Evolutionary conservation across 2,888 invertebrate species (phyloP), one percentile per base, ranked within the genome.

Genomic region (Stenodera caucasica): DNA sequence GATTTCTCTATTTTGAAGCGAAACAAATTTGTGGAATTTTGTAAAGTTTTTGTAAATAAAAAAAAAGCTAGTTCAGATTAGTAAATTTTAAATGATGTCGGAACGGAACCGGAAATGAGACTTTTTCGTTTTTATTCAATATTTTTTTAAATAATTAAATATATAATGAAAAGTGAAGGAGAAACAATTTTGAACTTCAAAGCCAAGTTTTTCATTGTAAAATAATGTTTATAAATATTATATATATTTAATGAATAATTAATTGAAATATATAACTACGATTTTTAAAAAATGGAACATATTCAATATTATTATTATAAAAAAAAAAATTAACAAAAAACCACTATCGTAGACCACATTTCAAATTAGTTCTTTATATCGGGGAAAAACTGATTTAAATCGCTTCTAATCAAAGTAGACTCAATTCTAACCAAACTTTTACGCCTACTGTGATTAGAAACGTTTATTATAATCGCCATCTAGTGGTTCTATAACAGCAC

Each of bases 71-170:
- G 71, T 65, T 65, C 67, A 73, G 71, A 71, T 71, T 72, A 72
- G 72, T 69, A 65, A 66, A 72, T 67, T 72, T 72, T 71, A 68
- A 71, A 72, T 72, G 73, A 72, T 73, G 63, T 58, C 64, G 62
- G 63, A 65, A 65, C 67, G 67, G 66, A 70, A 69, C 67, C 68
- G 70, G 66, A 68, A 69, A 55, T 61, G 60, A 57, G 35, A 61
- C 62, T 63, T 61, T 63, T 58, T 65, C n/a, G 64, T 68, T 70
- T 70, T 70, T 70, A 63, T 66, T 63, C 68, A 62, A 67, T 69
- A 68, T 66, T 68, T 69, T 69, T 71, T 71, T 67, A 67, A 66
- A 66, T 72, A 65, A 59, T 54, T 67, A 67, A 64, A 67, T 66
- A 60, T 67, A n/a, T n/a, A n/a, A n/a, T n/a, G n/a, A n/a, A n/a